These are phyloP conservation scores for Aphelinus atriplicis DNA, from an alignment of 1,140 invertebrate species.

Conservation along the genomic window DNA sequence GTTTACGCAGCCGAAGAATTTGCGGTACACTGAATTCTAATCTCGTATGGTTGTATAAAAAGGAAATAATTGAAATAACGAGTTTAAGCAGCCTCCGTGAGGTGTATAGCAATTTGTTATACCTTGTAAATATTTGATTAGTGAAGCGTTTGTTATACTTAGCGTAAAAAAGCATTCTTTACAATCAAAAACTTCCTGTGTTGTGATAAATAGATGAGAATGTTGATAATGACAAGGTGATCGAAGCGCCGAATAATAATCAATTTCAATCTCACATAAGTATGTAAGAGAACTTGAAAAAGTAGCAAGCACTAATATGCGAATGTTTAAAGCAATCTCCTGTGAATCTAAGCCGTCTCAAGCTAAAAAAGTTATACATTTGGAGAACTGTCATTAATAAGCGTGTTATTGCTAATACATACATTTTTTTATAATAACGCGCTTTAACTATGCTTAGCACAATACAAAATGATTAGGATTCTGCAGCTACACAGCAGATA, in stretches of 20 bases:
- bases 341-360: conserved; percentile 15
- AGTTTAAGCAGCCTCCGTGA: conserved; percentile 32
- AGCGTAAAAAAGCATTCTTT: conserved; percentile 23
- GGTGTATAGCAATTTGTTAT: conserved; percentile 31
- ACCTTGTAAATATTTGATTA: conserved; percentile 24
- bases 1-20: too few relatives aligned
- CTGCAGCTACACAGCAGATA: conserved; percentile 11
- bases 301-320: conserved; percentile 10
- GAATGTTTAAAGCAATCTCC: conserved; percentile 2
- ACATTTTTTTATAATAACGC: neutral
- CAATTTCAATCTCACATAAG: conserved; percentile 31
- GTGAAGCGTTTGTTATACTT: conserved; percentile 30
- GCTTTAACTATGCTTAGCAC: conserved; percentile 34
- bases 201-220: conserved; percentile 37
- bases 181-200: conserved; percentile 36
- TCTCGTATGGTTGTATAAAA: conserved; percentile 25
- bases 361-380: conserved; percentile 4
- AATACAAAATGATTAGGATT: conserved; percentile 10
- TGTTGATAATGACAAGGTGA: conserved; percentile 37
- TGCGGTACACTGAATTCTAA: neutral
- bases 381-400: conserved; percentile 1
- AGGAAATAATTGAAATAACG: conserved; percentile 10
- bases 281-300: conserved; percentile 17
- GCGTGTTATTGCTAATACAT: conserved; percentile 13
- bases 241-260: conserved; percentile 39